Evolutionary conservation across 2,113 vertebrate genomes (phyloP), one percentile per base, ranked within the genome.

Genomic region (Podilymbus podiceps): DNA sequence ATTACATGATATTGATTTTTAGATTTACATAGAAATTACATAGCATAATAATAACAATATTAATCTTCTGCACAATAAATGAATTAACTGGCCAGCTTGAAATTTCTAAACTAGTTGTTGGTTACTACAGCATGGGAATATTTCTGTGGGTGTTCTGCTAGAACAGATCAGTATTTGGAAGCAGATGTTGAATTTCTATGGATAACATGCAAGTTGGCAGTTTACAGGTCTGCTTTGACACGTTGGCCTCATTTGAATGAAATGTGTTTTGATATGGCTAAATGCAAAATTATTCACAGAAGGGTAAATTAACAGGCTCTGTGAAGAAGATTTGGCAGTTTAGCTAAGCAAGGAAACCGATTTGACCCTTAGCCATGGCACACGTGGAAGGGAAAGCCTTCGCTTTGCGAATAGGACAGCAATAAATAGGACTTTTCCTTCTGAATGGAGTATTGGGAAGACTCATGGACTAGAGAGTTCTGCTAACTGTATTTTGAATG

Each of bases 141-240:
- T 78, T 86, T 90, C 69, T 74, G 44, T 88, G 95, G 71, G 47
- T 74, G 85, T 93, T 88, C 87, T 88, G 46, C 46, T 73, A 15
- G 88, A 71, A 77, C 50, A 67, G 71, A 66, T 73, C 59, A 33
- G 53, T 64, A 49, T 85, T 47, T 78, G 83, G 79, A 93, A 96
- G 92, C 88, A 94, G 88, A 94, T 90, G 76, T 68, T 72, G 75
- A 31, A 42, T 93, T 88, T 89, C 82, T 69, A 3, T 68, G 88
- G 81, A 69, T 90, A 80, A 90, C 2, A 22, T 66, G 79, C 59
- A 93, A 90, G 71, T 8, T 94, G 85, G 80, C 56, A 67, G 55
- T 56, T 93, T 52, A 53, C 50, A 77, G 71, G 56, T 67, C 52
- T 0, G 1, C 76, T 95, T 38, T 93, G 93, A 76, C 72, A 91